These are phyloP conservation scores for Pandemis heparana DNA, from an alignment of 2,888 invertebrate species.

Conservation along the genomic window DNA sequence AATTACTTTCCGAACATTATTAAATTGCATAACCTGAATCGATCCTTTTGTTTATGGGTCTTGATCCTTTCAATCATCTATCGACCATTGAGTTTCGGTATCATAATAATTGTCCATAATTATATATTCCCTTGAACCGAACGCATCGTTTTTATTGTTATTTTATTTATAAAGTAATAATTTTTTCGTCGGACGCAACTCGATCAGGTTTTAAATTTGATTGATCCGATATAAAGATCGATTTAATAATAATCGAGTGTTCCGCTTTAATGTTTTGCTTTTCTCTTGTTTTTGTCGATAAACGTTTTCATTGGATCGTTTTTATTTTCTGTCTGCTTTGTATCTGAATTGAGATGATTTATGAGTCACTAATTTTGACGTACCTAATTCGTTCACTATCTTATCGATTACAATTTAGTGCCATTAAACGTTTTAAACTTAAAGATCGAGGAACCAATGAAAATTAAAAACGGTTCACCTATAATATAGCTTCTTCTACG, in stretches of 20 bases:
- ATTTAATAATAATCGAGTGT: conserved; percentile 81
- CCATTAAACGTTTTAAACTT: conserved; percentile 42
- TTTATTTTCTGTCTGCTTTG: conserved; percentile 66
- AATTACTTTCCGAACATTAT: conserved; percentile 74
- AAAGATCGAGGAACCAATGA: conserved; percentile 26
- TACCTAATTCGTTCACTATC: conserved; percentile 52
- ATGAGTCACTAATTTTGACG: conserved; percentile 64
- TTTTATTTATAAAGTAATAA: conserved; percentile 86
- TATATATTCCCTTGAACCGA: conserved; percentile 83
- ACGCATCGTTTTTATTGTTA: conserved; percentile 85
- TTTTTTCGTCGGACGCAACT: conserved; percentile 80
- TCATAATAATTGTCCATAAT: conserved; percentile 86
- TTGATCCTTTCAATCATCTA: conserved; percentile 85
- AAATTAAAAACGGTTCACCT: conserved; percentile 31
- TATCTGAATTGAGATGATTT: conserved; percentile 67
- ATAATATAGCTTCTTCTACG: background rate
- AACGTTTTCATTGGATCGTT: conserved; percentile 72
- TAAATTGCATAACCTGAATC: conserved; percentile 82
- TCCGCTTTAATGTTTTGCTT: conserved; percentile 72
- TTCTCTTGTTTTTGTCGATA: conserved; percentile 75
- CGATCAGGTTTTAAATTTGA: conserved; percentile 84
- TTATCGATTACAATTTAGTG: conserved; percentile 47
- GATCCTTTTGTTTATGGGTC: conserved; percentile 84
- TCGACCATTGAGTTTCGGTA: conserved; percentile 83
- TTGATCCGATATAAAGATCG: conserved; percentile 85